Evolutionary conservation across 1,140 invertebrate genomes (phyloP), one percentile per base, ranked within the genome.

Genomic region (Fopius arisanus): DNA sequence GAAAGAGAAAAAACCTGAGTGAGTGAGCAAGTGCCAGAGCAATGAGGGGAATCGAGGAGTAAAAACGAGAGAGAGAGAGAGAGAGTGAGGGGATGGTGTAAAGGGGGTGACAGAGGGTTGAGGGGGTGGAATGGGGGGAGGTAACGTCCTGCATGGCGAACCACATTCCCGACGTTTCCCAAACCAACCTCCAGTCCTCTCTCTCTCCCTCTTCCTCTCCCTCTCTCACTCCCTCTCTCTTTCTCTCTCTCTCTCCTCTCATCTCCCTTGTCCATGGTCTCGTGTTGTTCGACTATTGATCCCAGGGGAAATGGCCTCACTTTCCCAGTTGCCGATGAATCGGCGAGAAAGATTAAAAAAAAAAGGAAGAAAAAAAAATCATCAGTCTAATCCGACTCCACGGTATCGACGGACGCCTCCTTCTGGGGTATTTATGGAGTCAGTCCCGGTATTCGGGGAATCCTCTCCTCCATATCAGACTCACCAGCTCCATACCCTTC

Each of bases 91-190:
- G n/a, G n/a, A n/a, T n/a, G n/a, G n/a, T n/a, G n/a, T n/a, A n/a
- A n/a, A n/a, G n/a, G n/a, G n/a, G n/a, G n/a, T n/a, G n/a, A n/a
- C n/a, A n/a, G n/a, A n/a, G n/a, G n/a, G n/a, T n/a, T n/a, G n/a
- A n/a, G n/a, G n/a, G 21, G 7, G 14, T 23, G 16, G 54, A 62
- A 10, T 3, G 21, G 21, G 54, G 23, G 28, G 28, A 51, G 5
- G 19, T 10, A 16, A 51, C 6, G 67, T 77, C 68, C 72, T 70
- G 72, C 73, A 77, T 72, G 73, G 69, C 70, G 66, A 74, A 75
- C 76, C 76, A 66, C 76, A 77, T 77, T 77, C 73, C 73, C 76
- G 71, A 75, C 76, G 71, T 77, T 77, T 77, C 73, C 73, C 75
- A 74, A 63, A 78, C 71, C 70, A 65, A 75, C 73, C 62, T 74